Evolutionary conservation across 2,113 vertebrate genomes (phyloP), one percentile per base, ranked within the genome.

Genomic region (Candoia aspera): DNA sequence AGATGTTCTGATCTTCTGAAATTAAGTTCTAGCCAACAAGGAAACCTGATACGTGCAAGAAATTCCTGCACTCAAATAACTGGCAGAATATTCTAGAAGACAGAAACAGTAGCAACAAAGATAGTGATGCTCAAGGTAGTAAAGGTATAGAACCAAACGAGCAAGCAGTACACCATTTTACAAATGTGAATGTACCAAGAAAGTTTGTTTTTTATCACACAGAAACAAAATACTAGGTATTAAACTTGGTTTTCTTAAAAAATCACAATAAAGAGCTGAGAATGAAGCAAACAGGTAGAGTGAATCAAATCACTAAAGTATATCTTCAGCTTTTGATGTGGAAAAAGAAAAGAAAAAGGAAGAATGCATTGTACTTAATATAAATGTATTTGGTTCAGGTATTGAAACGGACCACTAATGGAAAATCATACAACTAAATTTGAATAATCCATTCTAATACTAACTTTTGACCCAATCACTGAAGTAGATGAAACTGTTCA

Each of bases 41-140:
- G 23, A 26, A 79, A 53, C 24, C n/a, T 9, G 13, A 26, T n/a
- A 26, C 53, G 17, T 58, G 17, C 11, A 46, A 4, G 26, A 87
- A 91, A 46, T 19, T 83, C 64, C 29, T 83, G 13, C 64, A 49
- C 17, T 33, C 15, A 49, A 86, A 54, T 42, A 86, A 37, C 1
- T 6, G 24, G 21, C 37, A 59, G 46, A 92, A 37, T 42, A 84
- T 68, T 95, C 90, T 93, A 95, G 94, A 96, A 94, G 94, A 96
- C 92, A 19, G 49, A 9, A 86, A 92, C 84, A 88, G 68, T 33
- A 62, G 93, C 8, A 59, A 93, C 58, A 90, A 4, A 92, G 93
- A 95, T 94, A 95, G 84, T 94, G 95, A 96, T 95, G 94, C 96
- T 96, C 95, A 89, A 95, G 55, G 94, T 0, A 62, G 46, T 3